phyloP scores from a whole-genome alignment of 2,888 invertebrate genomes.

The Melieria omissa region DNA sequence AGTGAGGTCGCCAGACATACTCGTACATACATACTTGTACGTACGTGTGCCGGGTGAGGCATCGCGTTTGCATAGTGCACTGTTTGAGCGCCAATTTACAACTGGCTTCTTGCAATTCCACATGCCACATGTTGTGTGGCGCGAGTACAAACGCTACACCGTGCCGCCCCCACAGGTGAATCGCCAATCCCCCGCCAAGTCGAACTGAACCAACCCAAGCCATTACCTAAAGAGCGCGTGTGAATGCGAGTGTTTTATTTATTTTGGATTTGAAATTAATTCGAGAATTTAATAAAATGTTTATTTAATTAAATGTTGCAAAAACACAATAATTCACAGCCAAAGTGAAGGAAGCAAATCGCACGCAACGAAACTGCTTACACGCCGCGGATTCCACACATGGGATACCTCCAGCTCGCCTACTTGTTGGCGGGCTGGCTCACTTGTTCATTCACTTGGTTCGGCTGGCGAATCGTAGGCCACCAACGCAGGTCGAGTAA shows the following conservation, averaged over 20 bases:
- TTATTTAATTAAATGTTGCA: conserved; percentile 8
- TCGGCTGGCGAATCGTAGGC: not conserved
- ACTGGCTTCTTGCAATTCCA: conserved; percentile 17
- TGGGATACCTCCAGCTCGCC: not conserved
- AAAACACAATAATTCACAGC: not conserved
- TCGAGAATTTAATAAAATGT: conserved; percentile 22
- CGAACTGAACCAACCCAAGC: not conserved
- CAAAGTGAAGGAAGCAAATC: too few species aligned
- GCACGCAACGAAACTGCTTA: too few species aligned
- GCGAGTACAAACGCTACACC: not conserved
- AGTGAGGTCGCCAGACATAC: too few species aligned
- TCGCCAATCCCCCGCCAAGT: not conserved
- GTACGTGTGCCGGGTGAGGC: not conserved
- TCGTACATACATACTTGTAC: conserved; percentile 3
- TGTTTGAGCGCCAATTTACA: conserved; percentile 29
- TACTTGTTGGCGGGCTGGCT: not conserved
- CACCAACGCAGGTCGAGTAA: conserved; percentile 8
- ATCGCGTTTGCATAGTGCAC: conserved; percentile 27
- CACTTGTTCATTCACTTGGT: not conserved
- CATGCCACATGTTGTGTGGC: conserved; percentile 36
- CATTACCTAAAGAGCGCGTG: not conserved
- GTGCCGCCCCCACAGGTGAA: not conserved
- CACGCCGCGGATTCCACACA: too few species aligned
- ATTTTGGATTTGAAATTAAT: conserved; percentile 20
- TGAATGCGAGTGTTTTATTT: conserved; percentile 1